These are phyloP conservation scores for Drosophila algonquin DNA, from an alignment of 2,888 invertebrate genomes.

Conservation along the genomic window DNA sequence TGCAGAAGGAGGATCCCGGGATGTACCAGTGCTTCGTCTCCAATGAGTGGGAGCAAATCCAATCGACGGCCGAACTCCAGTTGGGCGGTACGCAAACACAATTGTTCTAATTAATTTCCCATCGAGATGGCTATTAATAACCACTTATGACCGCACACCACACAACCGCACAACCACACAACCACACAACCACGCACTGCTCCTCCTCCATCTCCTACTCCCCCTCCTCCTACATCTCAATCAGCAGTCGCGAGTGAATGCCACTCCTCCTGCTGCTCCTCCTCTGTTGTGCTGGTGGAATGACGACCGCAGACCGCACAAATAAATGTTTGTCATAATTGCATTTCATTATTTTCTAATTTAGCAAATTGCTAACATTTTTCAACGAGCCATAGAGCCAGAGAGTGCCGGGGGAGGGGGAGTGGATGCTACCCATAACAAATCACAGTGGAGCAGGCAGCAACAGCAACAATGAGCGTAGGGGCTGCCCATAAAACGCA, in stretches of 20 bases:
- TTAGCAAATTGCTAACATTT: constrained; percentile 79
- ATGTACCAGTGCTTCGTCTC: constrained; percentile 96
- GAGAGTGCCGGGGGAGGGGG: constrained; percentile 9
- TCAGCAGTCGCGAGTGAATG: constrained; percentile 41
- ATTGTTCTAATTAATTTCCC: constrained; percentile 54
- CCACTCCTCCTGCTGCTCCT: not conserved
- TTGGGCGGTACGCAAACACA: constrained; percentile 87
- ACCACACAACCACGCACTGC: not conserved
- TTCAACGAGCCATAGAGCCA: constrained; percentile 38
- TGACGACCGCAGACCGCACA: constrained; percentile 64
- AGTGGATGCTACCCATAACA: constrained; percentile 18
- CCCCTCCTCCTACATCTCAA: constrained; percentile 32
- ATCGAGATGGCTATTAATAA: constrained; percentile 62
- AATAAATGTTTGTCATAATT: constrained; percentile 81
- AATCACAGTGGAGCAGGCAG: constrained; percentile 33
- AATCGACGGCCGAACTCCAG: constrained; percentile 91
- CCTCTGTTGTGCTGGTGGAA: constrained; percentile 1
- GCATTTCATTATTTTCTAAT: constrained; percentile 82
- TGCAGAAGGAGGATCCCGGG: constrained; percentile 93
- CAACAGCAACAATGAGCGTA: constrained; percentile 48
- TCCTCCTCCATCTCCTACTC: not conserved
- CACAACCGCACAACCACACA: constrained; percentile 19
- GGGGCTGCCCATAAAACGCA: constrained; percentile 65
- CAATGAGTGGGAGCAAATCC: constrained; percentile 93
- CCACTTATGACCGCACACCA: constrained; percentile 52